phyloP scores from a whole-genome alignment of 2,888 invertebrate species.

The Callyntrura sp. region DNA sequence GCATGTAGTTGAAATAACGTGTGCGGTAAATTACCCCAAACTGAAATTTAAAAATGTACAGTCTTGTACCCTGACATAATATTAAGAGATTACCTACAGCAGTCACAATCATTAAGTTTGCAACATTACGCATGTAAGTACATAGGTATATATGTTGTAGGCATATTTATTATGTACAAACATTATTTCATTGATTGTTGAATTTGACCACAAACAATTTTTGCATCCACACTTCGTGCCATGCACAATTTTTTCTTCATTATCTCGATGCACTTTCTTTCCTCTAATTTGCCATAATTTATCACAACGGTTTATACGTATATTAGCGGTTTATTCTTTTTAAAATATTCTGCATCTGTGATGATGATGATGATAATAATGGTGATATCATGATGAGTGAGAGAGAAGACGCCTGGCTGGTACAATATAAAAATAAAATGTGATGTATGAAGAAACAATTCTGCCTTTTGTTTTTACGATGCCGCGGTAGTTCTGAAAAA shows the following conservation, averaged over 20 bases:
- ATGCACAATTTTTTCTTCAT: constrained; percentile 19
- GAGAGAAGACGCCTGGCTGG: constrained; percentile 23
- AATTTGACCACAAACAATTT: constrained; percentile 36
- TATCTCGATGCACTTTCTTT: constrained; percentile 46
- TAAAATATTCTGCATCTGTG: constrained; percentile 15
- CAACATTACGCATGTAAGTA: not conserved
- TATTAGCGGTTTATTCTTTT: not conserved
- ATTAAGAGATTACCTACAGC: constrained; percentile 1
- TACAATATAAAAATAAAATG: constrained; percentile 29
- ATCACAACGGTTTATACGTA: not conserved
- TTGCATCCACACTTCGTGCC: constrained; percentile 36
- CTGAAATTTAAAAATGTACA: not conserved
- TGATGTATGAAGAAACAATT: not conserved
- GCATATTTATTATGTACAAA: not conserved
- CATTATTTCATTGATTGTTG: constrained; percentile 1
- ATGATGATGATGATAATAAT: constrained; percentile 44
- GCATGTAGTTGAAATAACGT: not conserved
- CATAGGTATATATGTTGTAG: not conserved
- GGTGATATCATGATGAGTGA: constrained; percentile 27
- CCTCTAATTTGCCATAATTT: constrained; percentile 22
- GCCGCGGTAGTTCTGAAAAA: not conserved
- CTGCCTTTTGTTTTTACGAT: not conserved
- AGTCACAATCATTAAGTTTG: constrained; percentile 21
- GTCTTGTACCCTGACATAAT: not conserved
- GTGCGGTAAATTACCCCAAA: not conserved